Evolutionary conservation across 64 coral and sea anemone species (phyloP).

Genomic region (Trachythela sp.): DNA sequence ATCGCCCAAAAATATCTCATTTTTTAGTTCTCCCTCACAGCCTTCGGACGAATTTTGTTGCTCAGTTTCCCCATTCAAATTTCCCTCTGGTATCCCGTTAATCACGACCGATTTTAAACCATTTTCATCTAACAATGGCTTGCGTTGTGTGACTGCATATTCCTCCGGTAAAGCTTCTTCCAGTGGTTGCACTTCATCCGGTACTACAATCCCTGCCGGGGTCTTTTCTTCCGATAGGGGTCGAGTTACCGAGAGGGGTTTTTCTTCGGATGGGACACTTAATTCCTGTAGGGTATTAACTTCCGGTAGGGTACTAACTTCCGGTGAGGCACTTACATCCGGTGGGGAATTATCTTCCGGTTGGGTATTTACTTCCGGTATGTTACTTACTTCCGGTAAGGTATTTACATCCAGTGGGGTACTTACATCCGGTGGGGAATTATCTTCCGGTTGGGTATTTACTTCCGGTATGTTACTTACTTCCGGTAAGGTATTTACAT

Average conservation of each 20-base stretch:
- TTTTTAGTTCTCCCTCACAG: too few species aligned
- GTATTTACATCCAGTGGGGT: background rate
- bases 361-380: background rate
- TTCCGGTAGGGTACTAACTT: background rate
- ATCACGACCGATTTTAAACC: background rate
- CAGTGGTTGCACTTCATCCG: background rate
- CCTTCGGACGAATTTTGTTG: too few species aligned
- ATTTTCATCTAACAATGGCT: background rate
- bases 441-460: background rate
- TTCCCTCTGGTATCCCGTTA: background rate
- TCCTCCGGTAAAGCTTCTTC: background rate
- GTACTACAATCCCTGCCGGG: background rate
- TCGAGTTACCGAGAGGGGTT: too few species aligned
- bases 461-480: background rate
- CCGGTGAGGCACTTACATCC: too few species aligned
- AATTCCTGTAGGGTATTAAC: background rate
- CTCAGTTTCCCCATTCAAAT: background rate
- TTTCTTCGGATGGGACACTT: background rate
- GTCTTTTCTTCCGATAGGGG: background rate
- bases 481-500: too few species aligned
- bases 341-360: background rate
- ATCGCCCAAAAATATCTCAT: background rate
- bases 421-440: background rate
- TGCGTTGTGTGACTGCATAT: background rate
- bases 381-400: background rate